Conservation (phyloP, 2,113 vertebrate genomes). For the Zootoca vivipara region DNA sequence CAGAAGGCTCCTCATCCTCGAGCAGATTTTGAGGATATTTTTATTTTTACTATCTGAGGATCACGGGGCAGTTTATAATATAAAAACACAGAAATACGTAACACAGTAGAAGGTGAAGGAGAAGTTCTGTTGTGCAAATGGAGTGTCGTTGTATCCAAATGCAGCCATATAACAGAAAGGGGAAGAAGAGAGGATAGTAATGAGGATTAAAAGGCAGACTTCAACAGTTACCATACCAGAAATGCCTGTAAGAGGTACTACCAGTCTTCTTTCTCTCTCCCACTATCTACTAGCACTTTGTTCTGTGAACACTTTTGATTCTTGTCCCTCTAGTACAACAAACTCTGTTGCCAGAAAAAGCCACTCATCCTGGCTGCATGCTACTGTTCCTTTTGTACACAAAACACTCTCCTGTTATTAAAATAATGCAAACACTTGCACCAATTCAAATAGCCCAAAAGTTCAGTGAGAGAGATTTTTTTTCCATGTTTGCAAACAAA, state of each 20-base stretch:
- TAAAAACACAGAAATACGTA: too few species aligned
- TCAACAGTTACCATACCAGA: too few species aligned
- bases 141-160: too few species aligned
- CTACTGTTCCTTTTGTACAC: conserved; percentile 8
- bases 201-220: too few species aligned
- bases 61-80: too few species aligned
- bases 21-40: too few species aligned
- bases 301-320: not conserved
- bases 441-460: not conserved
- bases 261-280: not conserved
- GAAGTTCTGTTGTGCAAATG: too few species aligned
- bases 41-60: too few species aligned
- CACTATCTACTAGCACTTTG: not conserved
- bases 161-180: not conserved
- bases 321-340: not conserved
- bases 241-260: not conserved
- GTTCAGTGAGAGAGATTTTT: not conserved
- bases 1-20: too few species aligned
- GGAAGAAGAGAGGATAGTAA: not conserved
- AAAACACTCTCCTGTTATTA: not conserved
- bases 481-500: conserved; percentile 26
- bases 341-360: not conserved
- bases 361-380: accelerated
- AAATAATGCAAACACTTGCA: not conserved
- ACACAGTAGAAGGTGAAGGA: too few species aligned